These are phyloP conservation scores for Danio kyathit DNA, from an alignment of 2,797 vertebrate genomes.

Conservation along the genomic window DNA sequence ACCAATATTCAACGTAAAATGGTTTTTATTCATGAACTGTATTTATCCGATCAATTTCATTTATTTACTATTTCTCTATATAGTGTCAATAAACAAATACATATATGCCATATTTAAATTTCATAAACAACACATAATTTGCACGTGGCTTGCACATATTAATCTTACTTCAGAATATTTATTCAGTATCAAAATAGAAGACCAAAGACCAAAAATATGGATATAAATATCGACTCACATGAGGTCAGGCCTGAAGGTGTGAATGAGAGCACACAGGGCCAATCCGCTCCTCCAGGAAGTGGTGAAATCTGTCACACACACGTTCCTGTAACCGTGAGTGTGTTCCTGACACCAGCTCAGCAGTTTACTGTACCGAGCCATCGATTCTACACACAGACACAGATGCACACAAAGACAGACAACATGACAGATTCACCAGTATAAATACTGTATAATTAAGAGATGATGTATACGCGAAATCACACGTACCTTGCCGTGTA, in stretches of 20 bases:
- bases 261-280: slow-evolving; percentile 93
- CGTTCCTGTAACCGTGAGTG: slow-evolving; percentile 85
- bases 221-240: slow-evolving; percentile 89
- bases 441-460: background rate
- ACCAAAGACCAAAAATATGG: too few species aligned
- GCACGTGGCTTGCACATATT: too few species aligned
- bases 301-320: slow-evolving; percentile 88
- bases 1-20: background rate
- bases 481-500: slow-evolving; percentile 80
- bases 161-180: too few species aligned
- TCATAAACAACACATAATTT: background rate
- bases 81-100: background rate
- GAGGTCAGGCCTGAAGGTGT: slow-evolving; percentile 89
- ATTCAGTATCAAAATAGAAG: too few species aligned
- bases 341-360: slow-evolving; percentile 94
- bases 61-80: background rate
- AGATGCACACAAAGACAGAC: background rate
- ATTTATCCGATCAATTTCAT: too few species aligned
- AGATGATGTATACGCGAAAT: background rate
- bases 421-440: background rate
- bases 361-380: slow-evolving; percentile 88
- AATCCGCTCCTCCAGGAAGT: slow-evolving; percentile 94
- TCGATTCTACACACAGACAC: slow-evolving; percentile 79
- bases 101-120: background rate
- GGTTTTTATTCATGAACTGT: too few species aligned